Evolutionary conservation across 2,888 invertebrate genomes (phyloP), one percentile per base, ranked within the genome.

Genomic region (Caradrina kadenii): DNA sequence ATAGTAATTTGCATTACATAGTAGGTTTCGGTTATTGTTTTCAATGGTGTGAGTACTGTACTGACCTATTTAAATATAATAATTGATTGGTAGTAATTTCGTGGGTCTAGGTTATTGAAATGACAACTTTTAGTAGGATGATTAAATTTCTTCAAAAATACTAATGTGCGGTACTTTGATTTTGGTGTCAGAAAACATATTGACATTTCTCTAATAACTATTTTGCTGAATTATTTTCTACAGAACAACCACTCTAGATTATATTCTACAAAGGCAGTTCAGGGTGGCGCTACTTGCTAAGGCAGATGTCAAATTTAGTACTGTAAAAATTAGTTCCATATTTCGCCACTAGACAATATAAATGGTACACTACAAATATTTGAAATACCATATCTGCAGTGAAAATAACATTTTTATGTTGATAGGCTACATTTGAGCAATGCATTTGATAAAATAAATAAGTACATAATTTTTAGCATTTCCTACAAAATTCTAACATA

Each of bases 281-380:
- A n/a, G 13, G n/a, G 50, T 52, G 56, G 56, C n/a, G n/a, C 19
- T 56, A 19, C 26, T 66, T 45, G 42, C 2, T 45, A 1, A 15
- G 35, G 11, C 6, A 56, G 66, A 45, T 75, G 68, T 50, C 74
- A 35, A 75, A 67, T 11, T 26, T 22, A 39, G 8, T 68, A 26
- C 54, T 42, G 26, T 49, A 7, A 50, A 22, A 17, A 15, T 26
- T 52, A 56, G n/a, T 67, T 76, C 35, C 2, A 1, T 31, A 31
- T 6, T 64, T 55, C 2, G 13, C 39, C 31, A 49, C 39, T 45
- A 10, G 0, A 39, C 39, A 35, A 1, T 4, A 35, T 11, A 7
- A 5, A 31, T 39, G 39, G 39, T 39, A 39, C 39, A 39, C 7
- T 39, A 11, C 39, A n/a, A n/a, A n/a, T n/a, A n/a, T 11, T 39